Conservation (phyloP, 2,888 invertebrate genomes). For the Agrotis exclamationis region DNA sequence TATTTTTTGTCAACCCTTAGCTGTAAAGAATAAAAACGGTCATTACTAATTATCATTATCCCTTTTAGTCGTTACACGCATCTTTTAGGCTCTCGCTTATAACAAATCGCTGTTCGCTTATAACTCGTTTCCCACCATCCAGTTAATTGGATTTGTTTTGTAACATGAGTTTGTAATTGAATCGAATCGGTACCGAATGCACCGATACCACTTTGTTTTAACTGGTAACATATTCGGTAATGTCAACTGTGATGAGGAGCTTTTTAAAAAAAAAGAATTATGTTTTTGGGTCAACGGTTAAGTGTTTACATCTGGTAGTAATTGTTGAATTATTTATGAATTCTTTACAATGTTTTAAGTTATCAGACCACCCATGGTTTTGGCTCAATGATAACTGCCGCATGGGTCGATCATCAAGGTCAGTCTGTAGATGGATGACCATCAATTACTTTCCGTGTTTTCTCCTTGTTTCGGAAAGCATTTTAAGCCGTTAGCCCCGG, state of each 20-base stretch:
- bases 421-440: no score
- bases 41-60: no score
- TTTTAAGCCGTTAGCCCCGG: no score
- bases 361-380: constrained; percentile 26
- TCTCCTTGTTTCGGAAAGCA: no score
- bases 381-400: no score
- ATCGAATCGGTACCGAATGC: constrained; percentile 79
- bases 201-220: constrained; percentile 68
- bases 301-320: constrained; percentile 21
- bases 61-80: no score
- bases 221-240: constrained; percentile 74
- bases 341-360: not conserved
- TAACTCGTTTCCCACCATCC: constrained; percentile 58
- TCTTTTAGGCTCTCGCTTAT: no score
- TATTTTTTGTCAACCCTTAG: no score
- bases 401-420: no score
- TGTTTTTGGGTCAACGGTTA: constrained; percentile 30
- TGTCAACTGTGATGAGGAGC: constrained; percentile 58
- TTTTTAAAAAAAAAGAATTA: constrained; percentile 35
- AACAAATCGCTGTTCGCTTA: constrained; percentile 48
- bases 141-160: constrained; percentile 80
- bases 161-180: constrained; percentile 85
- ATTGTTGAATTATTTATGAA: constrained; percentile 20
- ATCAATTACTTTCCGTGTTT: no score
- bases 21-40: no score